Conservation (phyloP, 2,113 vertebrate genomes). For the Eptesicus fuscus region DNA sequence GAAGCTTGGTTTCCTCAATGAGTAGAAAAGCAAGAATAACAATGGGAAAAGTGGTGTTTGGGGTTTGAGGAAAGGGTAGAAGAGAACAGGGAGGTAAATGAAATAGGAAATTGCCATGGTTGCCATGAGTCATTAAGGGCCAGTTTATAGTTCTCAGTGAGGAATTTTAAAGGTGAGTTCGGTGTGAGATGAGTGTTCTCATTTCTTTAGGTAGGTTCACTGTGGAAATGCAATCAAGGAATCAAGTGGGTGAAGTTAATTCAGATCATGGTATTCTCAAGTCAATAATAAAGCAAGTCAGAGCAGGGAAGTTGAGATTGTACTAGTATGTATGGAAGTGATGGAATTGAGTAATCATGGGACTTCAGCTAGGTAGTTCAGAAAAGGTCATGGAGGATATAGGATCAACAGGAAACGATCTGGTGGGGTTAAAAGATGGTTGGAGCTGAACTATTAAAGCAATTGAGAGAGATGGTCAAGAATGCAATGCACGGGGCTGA, state of each 20-base stretch:
- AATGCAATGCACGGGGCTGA: rapidly evolving
- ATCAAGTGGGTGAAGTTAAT: too few relatives aligned
- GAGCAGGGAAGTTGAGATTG: too few relatives aligned
- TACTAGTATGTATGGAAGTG: not conserved
- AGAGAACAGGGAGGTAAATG: not conserved
- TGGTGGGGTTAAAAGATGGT: rapidly evolving
- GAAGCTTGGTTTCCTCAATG: conserved; percentile 40
- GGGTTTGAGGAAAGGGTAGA: not conserved
- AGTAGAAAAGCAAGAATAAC: conserved; percentile 40
- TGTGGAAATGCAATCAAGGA: not conserved
- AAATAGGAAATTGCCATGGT: not conserved
- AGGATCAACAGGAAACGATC: not conserved
- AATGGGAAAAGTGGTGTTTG: not conserved
- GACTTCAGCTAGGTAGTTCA: not conserved
- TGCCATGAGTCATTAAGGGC: not conserved
- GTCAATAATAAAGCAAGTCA: not conserved
- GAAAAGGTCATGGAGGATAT: too few relatives aligned
- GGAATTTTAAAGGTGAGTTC: not conserved
- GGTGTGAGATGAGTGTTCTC: rapidly evolving
- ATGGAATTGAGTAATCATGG: rapidly evolving
- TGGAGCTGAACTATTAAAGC: too few relatives aligned
- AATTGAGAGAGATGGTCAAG: rapidly evolving
- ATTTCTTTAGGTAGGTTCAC: not conserved
- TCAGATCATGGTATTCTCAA: not conserved
- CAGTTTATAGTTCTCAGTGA: not conserved